Evolutionary conservation across 2,888 invertebrate genomes (phyloP).

Genomic region (Zelleria hepariella): DNA sequence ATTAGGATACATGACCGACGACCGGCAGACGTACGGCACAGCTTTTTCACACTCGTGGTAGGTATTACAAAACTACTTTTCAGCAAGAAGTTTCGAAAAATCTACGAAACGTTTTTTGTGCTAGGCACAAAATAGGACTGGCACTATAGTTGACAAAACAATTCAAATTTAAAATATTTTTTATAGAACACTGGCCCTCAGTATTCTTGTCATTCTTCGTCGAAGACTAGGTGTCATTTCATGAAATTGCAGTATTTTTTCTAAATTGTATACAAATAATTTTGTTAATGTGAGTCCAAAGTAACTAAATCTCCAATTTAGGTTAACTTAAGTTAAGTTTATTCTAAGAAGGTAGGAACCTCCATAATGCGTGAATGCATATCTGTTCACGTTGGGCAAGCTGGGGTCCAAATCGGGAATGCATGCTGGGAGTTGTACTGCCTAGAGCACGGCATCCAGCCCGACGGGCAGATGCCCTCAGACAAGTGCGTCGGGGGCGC

Average conservation of each 20-base stretch:
- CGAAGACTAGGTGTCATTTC: not conserved
- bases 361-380: slow-evolving; percentile 1
- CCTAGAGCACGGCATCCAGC: not conserved
- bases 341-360: not conserved
- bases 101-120: too few species aligned
- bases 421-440: slow-evolving; percentile 76
- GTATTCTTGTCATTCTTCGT: too few species aligned
- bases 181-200: not conserved
- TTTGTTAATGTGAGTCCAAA: not conserved
- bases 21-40: too few species aligned
- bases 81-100: too few species aligned
- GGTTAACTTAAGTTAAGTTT: not conserved
- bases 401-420: slow-evolving; percentile 81
- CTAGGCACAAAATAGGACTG: too few species aligned
- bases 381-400: slow-evolving; percentile 37
- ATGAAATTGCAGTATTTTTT: not conserved
- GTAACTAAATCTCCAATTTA: not conserved
- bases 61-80: too few species aligned
- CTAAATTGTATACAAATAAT: not conserved
- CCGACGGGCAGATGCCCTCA: slow-evolving; percentile 80
- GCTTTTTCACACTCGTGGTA: too few species aligned
- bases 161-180: not conserved
- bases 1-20: too few species aligned
- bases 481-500: slow-evolving; percentile 84
- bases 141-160: too few species aligned